A percentile compares a stretch with the other conserved stretches of the same genome.
Conservation (phyloP, 2,797 vertebrate species). For the Pelochelys cantorii region DNA sequence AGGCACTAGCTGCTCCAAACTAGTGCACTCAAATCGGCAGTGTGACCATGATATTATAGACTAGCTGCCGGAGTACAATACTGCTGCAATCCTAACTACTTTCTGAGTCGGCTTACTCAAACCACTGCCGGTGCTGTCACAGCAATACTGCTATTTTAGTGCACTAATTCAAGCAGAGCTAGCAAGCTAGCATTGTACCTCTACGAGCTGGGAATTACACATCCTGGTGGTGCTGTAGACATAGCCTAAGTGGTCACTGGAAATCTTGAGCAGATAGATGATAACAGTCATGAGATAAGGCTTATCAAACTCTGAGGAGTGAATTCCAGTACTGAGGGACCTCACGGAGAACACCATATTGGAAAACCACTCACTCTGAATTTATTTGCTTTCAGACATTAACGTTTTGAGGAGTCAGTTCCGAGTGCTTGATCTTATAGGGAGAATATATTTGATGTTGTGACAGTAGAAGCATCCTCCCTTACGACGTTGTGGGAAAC, state of each 20-base stretch:
- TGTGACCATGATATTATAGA: neutral
- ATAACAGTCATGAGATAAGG: neutral
- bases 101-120: neutral
- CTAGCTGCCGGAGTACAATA: neutral
- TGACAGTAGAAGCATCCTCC: neutral
- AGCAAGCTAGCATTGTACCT: neutral
- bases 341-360: rapidly evolving
- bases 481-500: neutral
- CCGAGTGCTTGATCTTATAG: neutral
- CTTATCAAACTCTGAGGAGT: neutral
- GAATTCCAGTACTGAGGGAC: neutral
- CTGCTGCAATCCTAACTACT: neutral
- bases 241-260: neutral
- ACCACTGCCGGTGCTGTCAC: neutral
- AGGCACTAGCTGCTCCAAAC: neutral
- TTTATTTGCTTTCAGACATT: neutral
- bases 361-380: neutral
- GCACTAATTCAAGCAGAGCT: neutral
- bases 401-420: neutral
- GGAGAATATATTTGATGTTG: neutral
- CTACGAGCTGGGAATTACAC: neutral
- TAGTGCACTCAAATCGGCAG: neutral
- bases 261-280: neutral
- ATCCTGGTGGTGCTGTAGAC: neutral
- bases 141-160: neutral